A percentile compares a stretch with the other conserved stretches of the same genome.
Evolutionary conservation across 2,113 vertebrate species (phyloP).

Genomic region (Apodemus sylvaticus): DNA sequence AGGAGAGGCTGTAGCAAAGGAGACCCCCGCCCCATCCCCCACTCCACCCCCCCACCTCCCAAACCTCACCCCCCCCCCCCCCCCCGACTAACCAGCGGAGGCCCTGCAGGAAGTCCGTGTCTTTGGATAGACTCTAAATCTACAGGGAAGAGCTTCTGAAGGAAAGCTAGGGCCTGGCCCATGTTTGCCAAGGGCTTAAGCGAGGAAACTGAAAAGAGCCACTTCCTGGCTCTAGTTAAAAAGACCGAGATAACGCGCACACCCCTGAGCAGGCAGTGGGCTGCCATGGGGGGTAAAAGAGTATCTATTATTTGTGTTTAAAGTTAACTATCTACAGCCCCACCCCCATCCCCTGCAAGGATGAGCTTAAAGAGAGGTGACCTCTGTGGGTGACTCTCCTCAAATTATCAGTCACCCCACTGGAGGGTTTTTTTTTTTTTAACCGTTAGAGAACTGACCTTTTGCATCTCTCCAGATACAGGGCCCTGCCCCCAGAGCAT

Average conservation of each 20-base stretch:
- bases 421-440: neutral
- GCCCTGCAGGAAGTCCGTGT: neutral
- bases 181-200: neutral
- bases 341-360: neutral
- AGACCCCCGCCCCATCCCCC: too few relatives aligned
- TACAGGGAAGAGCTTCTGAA: neutral
- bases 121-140: neutral
- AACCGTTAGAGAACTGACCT: neutral
- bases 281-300: too few relatives aligned
- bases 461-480: neutral
- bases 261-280: neutral
- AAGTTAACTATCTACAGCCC: neutral
- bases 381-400: neutral
- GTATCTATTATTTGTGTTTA: neutral
- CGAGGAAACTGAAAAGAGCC: neutral
- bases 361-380: neutral
- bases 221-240: neutral
- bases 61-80: too few relatives aligned
- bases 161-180: neutral
- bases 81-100: neutral
- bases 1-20: neutral
- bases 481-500: neutral
- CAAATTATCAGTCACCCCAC: too few relatives aligned
- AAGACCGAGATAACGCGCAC: neutral
- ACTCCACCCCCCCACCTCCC: too few relatives aligned